Conservation (phyloP, 2,888 invertebrate species). For the Andrena flavipes region DNA sequence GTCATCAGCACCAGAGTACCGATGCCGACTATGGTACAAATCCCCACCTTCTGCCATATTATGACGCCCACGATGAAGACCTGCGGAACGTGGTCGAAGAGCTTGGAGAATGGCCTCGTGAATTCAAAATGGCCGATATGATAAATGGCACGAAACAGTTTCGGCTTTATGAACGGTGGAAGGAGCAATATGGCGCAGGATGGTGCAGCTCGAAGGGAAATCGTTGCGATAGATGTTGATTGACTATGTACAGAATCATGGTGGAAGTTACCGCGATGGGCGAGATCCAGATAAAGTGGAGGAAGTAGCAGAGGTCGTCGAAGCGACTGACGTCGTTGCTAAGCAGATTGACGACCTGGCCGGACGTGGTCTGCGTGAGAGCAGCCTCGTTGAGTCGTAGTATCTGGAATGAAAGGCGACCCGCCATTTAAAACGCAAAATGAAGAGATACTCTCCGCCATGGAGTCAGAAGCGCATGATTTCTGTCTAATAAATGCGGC, state of each 20-base stretch:
- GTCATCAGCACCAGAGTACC: conserved; percentile 91
- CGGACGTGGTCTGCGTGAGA: conserved; percentile 89
- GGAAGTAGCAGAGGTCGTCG: conserved; percentile 92
- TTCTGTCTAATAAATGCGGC: background rate
- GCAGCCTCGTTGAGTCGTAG: conserved; percentile 89
- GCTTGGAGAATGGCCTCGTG: background rate
- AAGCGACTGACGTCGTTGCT: conserved; percentile 98
- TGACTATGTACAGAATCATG: background rate
- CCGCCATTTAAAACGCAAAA: no score
- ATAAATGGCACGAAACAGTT: no score
- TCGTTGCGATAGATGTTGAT: background rate
- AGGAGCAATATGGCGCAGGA: no score
- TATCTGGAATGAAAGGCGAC: conserved; percentile 38
- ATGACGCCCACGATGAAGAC: conserved; percentile 67
- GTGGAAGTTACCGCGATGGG: conserved; percentile 88
- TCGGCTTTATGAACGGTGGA: no score
- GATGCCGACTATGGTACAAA: conserved; percentile 91
- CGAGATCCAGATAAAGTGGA: conserved; percentile 95
- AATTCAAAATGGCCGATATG: no score
- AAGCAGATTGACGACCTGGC: conserved; percentile 96
- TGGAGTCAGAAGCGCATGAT: background rate
- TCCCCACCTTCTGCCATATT: conserved; percentile 76
- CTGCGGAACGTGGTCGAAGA: conserved; percentile 54
- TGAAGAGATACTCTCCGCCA: background rate
- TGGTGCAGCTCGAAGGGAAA: no score